Evolutionary conservation across 2,113 vertebrate species (phyloP).

Genomic region (Lepisosteus oculatus): DNA sequence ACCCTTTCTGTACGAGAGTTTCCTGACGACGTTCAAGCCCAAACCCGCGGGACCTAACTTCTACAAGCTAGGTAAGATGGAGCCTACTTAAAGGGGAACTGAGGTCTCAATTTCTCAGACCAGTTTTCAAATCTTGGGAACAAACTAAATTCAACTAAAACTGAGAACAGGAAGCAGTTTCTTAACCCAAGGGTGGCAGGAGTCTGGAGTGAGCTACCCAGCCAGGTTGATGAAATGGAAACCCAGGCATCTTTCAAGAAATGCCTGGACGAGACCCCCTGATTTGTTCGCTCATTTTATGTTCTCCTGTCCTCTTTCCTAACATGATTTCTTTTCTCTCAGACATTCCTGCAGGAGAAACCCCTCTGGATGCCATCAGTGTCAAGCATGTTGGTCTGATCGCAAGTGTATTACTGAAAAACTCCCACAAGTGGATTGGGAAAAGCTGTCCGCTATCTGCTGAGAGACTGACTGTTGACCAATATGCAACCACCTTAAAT

Average conservation of each 20-base stretch:
- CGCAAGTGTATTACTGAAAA: conserved; percentile 4
- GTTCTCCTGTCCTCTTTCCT: no score
- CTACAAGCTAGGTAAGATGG: conserved; percentile 22
- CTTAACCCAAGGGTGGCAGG: no score
- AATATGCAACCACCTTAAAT: conserved; percentile 8
- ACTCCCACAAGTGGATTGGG: conserved; percentile 9
- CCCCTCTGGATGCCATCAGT: conserved; percentile 9
- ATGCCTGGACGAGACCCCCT: no score
- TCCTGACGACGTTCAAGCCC: conserved; percentile 22
- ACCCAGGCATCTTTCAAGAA: no score
- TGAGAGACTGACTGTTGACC: conserved; percentile 7
- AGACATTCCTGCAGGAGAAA: conserved; percentile 11
- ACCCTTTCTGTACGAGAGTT: conserved; percentile 20
- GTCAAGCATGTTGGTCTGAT: conserved; percentile 1
- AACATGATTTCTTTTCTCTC: background rate
- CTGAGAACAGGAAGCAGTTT: no score
- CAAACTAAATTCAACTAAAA: no score
- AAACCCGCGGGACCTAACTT: conserved; percentile 13
- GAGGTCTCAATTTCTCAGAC: no score
- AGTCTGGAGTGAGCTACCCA: no score
- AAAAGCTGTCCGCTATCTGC: conserved; percentile 22
- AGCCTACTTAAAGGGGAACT: background rate
- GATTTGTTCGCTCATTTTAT: no score
- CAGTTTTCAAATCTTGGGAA: background rate
- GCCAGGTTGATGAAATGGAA: background rate